Evolutionary conservation across 2,888 invertebrate species (phyloP).

Genomic region (Mayetiola destructor): DNA sequence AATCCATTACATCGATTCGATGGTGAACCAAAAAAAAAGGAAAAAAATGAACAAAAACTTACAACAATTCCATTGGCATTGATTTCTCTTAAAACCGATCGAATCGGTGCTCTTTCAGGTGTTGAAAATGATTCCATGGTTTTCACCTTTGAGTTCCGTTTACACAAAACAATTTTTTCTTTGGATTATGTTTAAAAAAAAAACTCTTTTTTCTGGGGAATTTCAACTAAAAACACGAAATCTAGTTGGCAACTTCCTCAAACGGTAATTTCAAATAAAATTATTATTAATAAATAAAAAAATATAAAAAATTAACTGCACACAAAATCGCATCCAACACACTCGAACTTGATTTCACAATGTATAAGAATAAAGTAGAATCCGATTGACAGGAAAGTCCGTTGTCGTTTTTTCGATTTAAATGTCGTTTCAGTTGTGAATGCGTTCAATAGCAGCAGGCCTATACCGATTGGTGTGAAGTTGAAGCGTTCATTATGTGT

Average conservation of each 20-base stretch:
- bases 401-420: background rate
- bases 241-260: too few relatives aligned
- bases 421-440: background rate
- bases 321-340: too few relatives aligned
- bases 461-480: background rate
- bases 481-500: background rate
- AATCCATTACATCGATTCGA: too few relatives aligned
- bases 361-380: background rate
- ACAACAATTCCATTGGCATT: background rate
- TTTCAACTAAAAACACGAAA: too few relatives aligned
- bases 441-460: background rate
- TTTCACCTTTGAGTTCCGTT: background rate
- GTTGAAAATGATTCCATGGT: background rate
- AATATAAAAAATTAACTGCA: background rate
- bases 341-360: too few relatives aligned
- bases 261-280: too few relatives aligned
- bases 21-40: background rate
- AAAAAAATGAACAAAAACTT: background rate
- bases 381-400: conserved; percentile 2
- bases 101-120: background rate
- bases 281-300: background rate
- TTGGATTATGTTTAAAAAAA: background rate
- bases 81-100: conserved; percentile 5
- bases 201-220: background rate
- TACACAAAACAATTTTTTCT: background rate